Evolutionary conservation across 2,797 vertebrate species (phyloP).

Genomic region (Pseudochirops cupreus): DNA sequence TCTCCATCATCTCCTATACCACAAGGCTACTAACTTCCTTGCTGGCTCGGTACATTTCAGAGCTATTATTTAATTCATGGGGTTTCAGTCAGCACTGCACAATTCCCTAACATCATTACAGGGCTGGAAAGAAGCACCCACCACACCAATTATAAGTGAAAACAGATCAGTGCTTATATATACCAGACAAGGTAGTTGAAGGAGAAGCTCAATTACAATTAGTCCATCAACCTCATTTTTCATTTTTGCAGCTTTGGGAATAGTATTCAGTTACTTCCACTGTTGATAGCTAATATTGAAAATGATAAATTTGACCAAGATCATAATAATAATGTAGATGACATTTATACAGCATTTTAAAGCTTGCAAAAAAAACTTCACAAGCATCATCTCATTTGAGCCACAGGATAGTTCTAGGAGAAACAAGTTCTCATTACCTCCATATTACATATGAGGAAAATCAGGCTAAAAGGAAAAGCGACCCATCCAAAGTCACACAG

Average conservation of each 20-base stretch:
- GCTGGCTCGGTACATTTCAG: conserved; percentile 9
- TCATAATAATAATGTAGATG: background rate
- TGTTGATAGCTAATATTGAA: background rate
- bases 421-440: background rate
- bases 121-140: background rate
- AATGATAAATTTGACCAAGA: background rate
- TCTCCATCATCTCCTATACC: background rate
- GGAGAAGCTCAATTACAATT: conserved; percentile 40
- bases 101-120: conserved; percentile 57
- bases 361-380: background rate
- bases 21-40: conserved; percentile 26
- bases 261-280: conserved; percentile 8
- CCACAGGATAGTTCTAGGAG: background rate
- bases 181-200: conserved; percentile 22
- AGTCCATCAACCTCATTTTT: conserved; percentile 43
- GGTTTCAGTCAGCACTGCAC: conserved; percentile 20
- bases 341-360: background rate
- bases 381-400: background rate
- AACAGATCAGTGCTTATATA: conserved; percentile 41
- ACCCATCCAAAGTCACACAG: background rate
- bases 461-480: background rate
- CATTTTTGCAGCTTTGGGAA: background rate
- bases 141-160: conserved; percentile 47
- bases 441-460: background rate
- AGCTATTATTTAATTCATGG: conserved; percentile 63